Evolutionary conservation across 37 sponge, comb jelly and placozoan genomes (phyloP), one percentile per base, ranked within the genome.

Genomic region (Bolinopsis microptera): DNA sequence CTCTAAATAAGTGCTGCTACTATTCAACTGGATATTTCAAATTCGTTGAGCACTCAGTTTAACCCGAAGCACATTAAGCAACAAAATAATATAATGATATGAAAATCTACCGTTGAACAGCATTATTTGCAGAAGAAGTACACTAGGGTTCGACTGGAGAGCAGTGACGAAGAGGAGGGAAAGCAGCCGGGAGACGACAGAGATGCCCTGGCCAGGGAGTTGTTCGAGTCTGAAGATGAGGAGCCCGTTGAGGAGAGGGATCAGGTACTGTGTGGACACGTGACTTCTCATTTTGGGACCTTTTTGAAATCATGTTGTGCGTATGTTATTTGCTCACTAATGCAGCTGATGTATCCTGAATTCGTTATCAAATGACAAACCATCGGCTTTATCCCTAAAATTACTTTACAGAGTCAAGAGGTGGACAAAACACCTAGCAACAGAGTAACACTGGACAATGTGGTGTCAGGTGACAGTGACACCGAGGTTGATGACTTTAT

Each of bases 401-500:
- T n/a, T n/a, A n/a, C n/a, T n/a, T n/a, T n/a, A n/a, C n/a, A n/a
- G n/a, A n/a, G n/a, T n/a, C 61, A 77, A 3, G 80, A 77, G 18
- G 37, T 77, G 16, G 80, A 77, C 33, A 77, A 77, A 21, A 77
- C 80, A 32, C 80, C 80, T 0, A 16, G 33, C 36, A 33, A 9
- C 37, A 21, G 80, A 22, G 1, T 35, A 13, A 70, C 27, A 25
- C 35, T 77, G 36, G 80, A 77, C 37, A 36, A 77, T 32, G 27
- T 77, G 80, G 80, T 77, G 80, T 77, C 80, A 1, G 80, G 80
- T 0, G 90, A 86, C 38, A 86, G 90, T 40, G 90, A 86, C 5
- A 86, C 90, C 2, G 90, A 86, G 61, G 76, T 93, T 69, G 94
- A 93, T 92, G 96, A 96, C 83, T 96, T 98, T 68, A 96, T 98